Base-by-base conservation (phyloP, 1,140 invertebrate species). In the Myzus persicae region DNA sequence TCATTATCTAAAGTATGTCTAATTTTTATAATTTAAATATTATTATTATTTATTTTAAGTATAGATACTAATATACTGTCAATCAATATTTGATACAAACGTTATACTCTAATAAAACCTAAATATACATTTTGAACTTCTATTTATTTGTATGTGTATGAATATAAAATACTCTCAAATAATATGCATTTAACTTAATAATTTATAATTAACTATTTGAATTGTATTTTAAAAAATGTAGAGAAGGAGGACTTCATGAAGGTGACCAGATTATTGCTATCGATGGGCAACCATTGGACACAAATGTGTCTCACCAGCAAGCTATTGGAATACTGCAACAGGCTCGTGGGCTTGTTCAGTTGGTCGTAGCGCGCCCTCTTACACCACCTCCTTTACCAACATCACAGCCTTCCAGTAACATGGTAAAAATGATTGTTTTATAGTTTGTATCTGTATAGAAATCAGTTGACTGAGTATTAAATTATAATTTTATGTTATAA, bases 201-300 rank as follows among this genome's bases (percentile, higher is more conserved):
- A 24, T 42, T 31, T 44, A 46, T 44, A 87, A n/a, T 36, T 46
- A 85, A 18, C 2, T 42, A 87, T 46, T 44, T 87, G 2, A n/a
- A 87, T 88, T 24, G n/a, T n/a, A 88, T 90, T 42, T 94, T 93
- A 94, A 94, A 94, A 94, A 94, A 96, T 96, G 82, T 95, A 97
- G 97, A 95, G 97, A 97, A 96, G 97, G 97, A 94, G 95, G 97
- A 94, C 95, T 98, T 93, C 96, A 96, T 95, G 97, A 98, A 95
- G 97, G 97, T 94, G 98, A 99, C 96, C 97, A 98, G 95, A 98
- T 99, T 95, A 95, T 99, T 95, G 97, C 98, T 94, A 97, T 99
- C 94, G 98, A 99, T 96, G 97, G 97, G 94, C 97, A 98, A 95
- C 97, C 97, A 93, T 95, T 98, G 94, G 97, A 97, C 95, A 97